These are phyloP conservation scores for Altica lythri DNA, from an alignment of 2,888 invertebrate species.

Conservation along the genomic window DNA sequence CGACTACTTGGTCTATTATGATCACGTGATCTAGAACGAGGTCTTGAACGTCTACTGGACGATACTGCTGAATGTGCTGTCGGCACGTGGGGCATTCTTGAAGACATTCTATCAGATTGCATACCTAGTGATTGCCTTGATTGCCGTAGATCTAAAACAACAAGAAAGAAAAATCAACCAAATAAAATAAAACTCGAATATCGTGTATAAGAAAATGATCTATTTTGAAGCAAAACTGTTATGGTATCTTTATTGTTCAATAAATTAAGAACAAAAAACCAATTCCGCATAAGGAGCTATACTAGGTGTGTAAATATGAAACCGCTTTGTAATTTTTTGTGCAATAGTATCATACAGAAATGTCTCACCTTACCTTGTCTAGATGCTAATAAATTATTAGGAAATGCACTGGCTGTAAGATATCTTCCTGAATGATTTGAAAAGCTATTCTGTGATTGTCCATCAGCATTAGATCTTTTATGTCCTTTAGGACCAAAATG, in stretches of 20 bases:
- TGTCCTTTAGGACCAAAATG: conserved; percentile 72
- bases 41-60: conserved; percentile 66
- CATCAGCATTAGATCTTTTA: conserved; percentile 80
- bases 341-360: too few relatives aligned
- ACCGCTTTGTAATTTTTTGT: too few relatives aligned
- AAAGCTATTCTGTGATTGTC: conserved; percentile 88
- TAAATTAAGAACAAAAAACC: not conserved
- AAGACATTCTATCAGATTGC: conserved; percentile 80
- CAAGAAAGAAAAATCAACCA: not conserved
- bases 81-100: conserved; percentile 67
- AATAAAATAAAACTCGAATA: too few relatives aligned
- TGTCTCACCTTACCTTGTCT: conserved; percentile 62
- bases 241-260: not conserved
- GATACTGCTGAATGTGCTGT: conserved; percentile 60
- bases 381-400: conserved; percentile 76
- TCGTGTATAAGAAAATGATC: too few relatives aligned
- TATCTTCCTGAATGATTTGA: conserved; percentile 82
- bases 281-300: not conserved
- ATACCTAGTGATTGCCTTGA: conserved; percentile 85
- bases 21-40: conserved; percentile 77
- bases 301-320: not conserved
- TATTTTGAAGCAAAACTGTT: not conserved
- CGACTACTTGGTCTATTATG: conserved; percentile 76
- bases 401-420: conserved; percentile 66
- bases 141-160: conserved; percentile 74